Evolutionary conservation across 2,888 invertebrate genomes (phyloP).

Genomic region (Conus canariensis): DNA sequence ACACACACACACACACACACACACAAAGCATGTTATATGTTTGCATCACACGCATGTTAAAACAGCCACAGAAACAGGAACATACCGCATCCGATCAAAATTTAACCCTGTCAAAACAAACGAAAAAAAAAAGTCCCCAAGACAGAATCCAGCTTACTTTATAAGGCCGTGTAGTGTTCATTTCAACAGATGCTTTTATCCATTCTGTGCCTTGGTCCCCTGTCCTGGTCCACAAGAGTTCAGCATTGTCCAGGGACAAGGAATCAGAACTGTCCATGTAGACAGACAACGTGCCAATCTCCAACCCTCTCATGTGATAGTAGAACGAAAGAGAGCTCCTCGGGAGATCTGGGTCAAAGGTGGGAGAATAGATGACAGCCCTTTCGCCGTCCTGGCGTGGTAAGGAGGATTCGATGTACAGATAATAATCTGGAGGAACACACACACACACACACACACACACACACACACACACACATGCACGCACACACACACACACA

Average conservation of each 20-base stretch:
- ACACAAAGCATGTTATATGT: too few relatives aligned
- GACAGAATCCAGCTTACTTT: background rate
- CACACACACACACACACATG: too few relatives aligned
- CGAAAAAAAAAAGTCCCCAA: too few relatives aligned
- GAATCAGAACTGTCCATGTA: background rate
- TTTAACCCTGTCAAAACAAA: too few relatives aligned
- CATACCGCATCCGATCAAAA: too few relatives aligned
- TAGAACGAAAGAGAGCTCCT: background rate
- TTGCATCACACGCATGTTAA: too few relatives aligned
- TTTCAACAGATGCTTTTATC: background rate
- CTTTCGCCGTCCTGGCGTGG: background rate
- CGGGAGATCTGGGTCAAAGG: background rate
- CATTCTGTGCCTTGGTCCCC: background rate
- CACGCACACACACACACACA: too few relatives aligned
- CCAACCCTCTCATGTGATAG: background rate
- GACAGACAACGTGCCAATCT: background rate
- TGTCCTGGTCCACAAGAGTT: background rate
- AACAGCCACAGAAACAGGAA: too few relatives aligned
- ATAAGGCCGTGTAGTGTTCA: background rate
- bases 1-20: too few relatives aligned
- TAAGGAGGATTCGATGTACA: background rate
- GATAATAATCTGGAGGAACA: background rate
- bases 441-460: too few relatives aligned
- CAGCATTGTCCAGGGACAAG: background rate
- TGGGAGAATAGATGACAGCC: background rate